These are phyloP conservation scores for Theonella swinhoei DNA, from an alignment of 37 sponge, comb jelly and placozoan species.

Conservation along the genomic window DNA sequence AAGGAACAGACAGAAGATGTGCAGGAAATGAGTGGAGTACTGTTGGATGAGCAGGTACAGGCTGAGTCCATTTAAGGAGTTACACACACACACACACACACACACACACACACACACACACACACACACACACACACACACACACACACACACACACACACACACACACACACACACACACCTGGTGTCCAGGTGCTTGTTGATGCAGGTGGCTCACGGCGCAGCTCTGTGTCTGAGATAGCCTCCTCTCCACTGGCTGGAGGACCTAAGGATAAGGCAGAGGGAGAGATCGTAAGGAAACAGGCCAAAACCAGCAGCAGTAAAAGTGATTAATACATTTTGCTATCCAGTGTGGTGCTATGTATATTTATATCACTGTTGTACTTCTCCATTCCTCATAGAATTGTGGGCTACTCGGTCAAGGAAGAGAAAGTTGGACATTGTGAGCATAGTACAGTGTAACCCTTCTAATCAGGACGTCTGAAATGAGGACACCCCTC, in stretches of 20 bases:
- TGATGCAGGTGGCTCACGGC: background rate
- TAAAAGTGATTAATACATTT: background rate
- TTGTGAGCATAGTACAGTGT: background rate
- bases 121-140: too few relatives aligned
- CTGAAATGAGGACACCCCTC: too few relatives aligned
- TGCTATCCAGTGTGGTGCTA: background rate
- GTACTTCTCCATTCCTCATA: background rate
- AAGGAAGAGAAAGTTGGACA: slow-evolving; percentile 10
- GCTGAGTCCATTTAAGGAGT: too few relatives aligned
- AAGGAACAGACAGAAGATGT: too few relatives aligned
- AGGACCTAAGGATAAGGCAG: background rate
- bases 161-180: too few relatives aligned
- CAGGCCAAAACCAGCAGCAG: background rate
- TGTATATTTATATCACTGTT: background rate
- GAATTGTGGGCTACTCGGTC: slow-evolving; percentile 28
- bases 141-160: too few relatives aligned
- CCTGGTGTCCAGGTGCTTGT: background rate
- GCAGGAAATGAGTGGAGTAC: too few relatives aligned
- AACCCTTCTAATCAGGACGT: too few relatives aligned
- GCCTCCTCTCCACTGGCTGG: background rate
- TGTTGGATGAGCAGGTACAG: too few relatives aligned
- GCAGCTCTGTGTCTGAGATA: background rate
- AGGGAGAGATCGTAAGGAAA: background rate
- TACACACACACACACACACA: too few relatives aligned
- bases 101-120: too few relatives aligned